Percentiles rank a stretch among this genome's conserved stretches.
These are phyloP conservation scores for Scaptomyza tumidula DNA, from an alignment of 2,888 invertebrate genomes.

Conservation along the genomic window DNA sequence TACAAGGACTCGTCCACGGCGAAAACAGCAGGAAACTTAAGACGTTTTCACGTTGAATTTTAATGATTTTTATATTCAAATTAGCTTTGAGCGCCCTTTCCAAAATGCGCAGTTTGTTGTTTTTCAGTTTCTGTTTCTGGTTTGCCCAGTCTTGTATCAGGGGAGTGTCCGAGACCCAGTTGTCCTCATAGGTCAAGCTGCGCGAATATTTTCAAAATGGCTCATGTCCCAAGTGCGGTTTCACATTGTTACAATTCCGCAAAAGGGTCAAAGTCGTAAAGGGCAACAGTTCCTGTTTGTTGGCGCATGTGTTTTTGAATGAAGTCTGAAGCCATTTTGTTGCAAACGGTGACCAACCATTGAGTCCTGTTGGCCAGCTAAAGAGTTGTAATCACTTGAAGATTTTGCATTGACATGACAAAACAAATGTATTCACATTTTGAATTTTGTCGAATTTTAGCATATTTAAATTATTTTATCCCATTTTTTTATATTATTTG, in stretches of 20 bases:
- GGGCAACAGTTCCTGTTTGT: slow-evolving; percentile 54
- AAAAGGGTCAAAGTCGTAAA: slow-evolving; percentile 63
- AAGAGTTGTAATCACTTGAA: not conserved
- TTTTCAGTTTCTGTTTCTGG: slow-evolving; percentile 33
- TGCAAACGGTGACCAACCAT: slow-evolving; percentile 33
- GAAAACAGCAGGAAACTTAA: slow-evolving; percentile 73
- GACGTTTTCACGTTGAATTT: slow-evolving; percentile 79
- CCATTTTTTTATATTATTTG: no score
- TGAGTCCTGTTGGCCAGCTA: slow-evolving; percentile 7
- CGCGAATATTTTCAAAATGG: slow-evolving; percentile 67
- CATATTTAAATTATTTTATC: no score
- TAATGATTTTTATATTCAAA: slow-evolving; percentile 81
- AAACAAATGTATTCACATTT: not conserved
- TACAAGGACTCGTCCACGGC: slow-evolving; percentile 10
- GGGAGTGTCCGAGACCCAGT: slow-evolving; percentile 62
- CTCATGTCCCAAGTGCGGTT: slow-evolving; percentile 47
- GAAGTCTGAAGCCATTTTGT: slow-evolving; percentile 60
- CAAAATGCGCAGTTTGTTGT: slow-evolving; percentile 34
- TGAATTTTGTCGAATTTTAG: no score
- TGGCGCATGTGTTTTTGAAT: slow-evolving; percentile 58
- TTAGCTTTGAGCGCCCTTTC: slow-evolving; percentile 65
- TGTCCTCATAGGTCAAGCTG: slow-evolving; percentile 60
- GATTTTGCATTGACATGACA: not conserved
- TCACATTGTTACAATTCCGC: slow-evolving; percentile 45
- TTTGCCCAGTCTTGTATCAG: slow-evolving; percentile 44